phyloP scores from a whole-genome alignment of 1,140 invertebrate species.

The Saccostrea cuccullata region DNA sequence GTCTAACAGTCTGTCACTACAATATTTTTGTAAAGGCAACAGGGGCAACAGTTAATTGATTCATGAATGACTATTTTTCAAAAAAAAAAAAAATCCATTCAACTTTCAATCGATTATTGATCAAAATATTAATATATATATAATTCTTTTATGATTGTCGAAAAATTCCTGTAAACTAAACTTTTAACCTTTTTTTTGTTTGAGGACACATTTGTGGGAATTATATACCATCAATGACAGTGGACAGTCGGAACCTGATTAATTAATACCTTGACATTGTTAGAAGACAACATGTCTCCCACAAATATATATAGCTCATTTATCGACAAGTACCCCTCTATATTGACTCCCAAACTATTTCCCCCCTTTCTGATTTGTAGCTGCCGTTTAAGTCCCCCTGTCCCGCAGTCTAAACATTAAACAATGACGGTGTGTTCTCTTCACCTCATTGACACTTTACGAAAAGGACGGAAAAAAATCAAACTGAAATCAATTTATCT shows the following conservation, averaged over 20 bases:
- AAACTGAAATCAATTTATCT: slow-evolving; percentile 16
- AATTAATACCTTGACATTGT: background rate
- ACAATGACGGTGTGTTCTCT: slow-evolving; percentile 9
- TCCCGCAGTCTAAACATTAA: slow-evolving; percentile 1
- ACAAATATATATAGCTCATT: background rate
- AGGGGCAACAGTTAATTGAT: too few relatives aligned
- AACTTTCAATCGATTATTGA: too few relatives aligned
- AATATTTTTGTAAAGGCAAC: too few relatives aligned
- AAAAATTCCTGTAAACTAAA: too few relatives aligned
- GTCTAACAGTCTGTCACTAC: too few relatives aligned
- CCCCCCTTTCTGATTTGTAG: background rate
- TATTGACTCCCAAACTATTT: slow-evolving; percentile 20
- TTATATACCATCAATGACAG: background rate
- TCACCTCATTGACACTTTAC: background rate
- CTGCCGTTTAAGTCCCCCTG: background rate
- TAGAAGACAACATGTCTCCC: background rate
- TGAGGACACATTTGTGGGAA: too few relatives aligned
- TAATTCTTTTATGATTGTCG: too few relatives aligned
- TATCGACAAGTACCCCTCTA: slow-evolving; percentile 14
- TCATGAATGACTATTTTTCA: too few relatives aligned
- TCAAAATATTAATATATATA: too few relatives aligned
- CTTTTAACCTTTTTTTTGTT: too few relatives aligned
- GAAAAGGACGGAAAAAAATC: background rate
- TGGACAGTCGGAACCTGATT: background rate
- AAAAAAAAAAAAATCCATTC: too few relatives aligned